These are phyloP conservation scores for Vipera ursinii DNA, from an alignment of 2,797 vertebrate species.

Conservation along the genomic window DNA sequence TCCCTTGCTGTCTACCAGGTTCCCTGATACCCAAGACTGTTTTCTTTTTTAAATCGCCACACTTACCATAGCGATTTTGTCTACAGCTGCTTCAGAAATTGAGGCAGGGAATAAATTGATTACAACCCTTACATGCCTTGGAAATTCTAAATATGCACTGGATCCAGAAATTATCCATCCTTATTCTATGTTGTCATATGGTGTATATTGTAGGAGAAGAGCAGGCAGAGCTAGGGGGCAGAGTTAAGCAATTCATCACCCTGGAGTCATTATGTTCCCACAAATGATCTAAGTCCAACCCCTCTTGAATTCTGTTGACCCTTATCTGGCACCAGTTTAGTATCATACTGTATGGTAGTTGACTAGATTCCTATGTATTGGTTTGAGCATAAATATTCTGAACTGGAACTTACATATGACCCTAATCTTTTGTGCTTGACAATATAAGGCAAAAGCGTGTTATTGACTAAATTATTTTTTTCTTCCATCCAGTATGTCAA, in stretches of 20 bases:
- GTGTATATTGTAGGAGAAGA: neutral
- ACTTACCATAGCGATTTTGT: neutral
- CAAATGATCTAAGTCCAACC: neutral
- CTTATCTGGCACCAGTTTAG: neutral
- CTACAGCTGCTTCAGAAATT: neutral
- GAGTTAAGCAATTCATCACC: neutral
- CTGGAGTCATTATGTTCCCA: neutral
- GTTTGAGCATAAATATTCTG: neutral
- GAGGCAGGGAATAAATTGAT: neutral
- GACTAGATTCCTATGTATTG: neutral
- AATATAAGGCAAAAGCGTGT: neutral
- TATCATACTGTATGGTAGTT: neutral
- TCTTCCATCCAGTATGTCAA: neutral
- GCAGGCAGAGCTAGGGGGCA: neutral
- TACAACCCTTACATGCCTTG: neutral
- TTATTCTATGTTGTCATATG: neutral
- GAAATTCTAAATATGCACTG: neutral
- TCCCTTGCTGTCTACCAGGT: neutral
- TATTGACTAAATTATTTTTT: neutral
- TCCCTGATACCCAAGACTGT: neutral
- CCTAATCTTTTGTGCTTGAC: neutral
- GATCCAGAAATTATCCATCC: neutral
- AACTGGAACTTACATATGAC: neutral
- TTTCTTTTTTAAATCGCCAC: neutral
- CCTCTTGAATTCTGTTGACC: neutral